Percentiles rank a stretch among this genome's conserved stretches.
Conservation (phyloP, 2,888 invertebrate genomes). For the Caenorhabditis macrosperma region DNA sequence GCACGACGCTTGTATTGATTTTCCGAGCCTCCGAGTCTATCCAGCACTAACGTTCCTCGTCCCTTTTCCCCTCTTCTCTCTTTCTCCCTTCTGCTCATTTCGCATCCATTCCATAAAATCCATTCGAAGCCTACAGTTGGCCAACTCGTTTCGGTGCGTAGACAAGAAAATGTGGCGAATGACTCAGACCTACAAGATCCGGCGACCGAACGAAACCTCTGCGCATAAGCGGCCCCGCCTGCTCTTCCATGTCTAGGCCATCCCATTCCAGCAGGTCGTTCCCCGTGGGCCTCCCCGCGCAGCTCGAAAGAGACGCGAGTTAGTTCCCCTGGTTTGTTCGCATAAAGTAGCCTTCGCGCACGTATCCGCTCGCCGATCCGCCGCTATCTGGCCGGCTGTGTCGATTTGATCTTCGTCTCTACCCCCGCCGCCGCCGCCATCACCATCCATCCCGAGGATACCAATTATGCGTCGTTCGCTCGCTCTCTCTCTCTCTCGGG, state of each 20-base stretch:
- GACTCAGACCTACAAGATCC: background rate
- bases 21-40: background rate
- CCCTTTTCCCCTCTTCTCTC: too few relatives aligned
- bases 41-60: too few relatives aligned
- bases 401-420: constrained; percentile 37
- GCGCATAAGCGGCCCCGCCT: background rate
- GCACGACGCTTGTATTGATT: background rate
- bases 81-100: too few relatives aligned
- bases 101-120: too few relatives aligned
- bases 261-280: constrained; percentile 8
- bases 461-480: constrained; percentile 37
- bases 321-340: constrained; percentile 4
- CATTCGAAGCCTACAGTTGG: too few relatives aligned
- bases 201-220: background rate
- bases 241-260: background rate
- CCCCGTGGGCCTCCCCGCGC: background rate
- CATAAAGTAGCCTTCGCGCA: background rate
- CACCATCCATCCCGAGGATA: constrained; percentile 1
- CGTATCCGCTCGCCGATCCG: constrained; percentile 25
- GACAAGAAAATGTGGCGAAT: background rate
- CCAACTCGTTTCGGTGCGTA: background rate
- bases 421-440: background rate
- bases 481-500: too few relatives aligned
- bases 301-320: background rate
- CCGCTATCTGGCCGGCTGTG: constrained; percentile 33